Base-by-base conservation (phyloP, 1,140 invertebrate species). In the Habropoda laboriosa region DNA sequence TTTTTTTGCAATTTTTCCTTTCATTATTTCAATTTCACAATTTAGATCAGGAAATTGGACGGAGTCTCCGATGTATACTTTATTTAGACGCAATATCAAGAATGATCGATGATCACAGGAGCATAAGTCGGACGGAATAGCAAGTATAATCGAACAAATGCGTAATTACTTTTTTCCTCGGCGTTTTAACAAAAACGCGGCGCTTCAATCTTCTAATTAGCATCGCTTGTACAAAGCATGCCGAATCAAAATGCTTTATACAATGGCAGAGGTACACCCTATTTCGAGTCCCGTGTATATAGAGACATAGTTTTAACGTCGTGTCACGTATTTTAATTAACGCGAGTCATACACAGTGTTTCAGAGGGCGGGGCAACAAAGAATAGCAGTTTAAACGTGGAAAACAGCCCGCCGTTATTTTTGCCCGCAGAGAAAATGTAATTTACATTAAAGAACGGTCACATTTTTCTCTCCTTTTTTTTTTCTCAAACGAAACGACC, bases 301-400 rank as follows among this genome's bases (percentile, higher is more conserved):
- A 71, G 51, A 53, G 18, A 49, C n/a, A 49, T 49, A 47, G 61
- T 73, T 73, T 73, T 61, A 73, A 38, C 55, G 40, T 58, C 24
- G 12, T 47, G 55, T 47, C n/a, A 12, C 40, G 18, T 73, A 57
- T 73, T 73, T 73, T 73, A 73, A 73, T 73, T 73, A 61, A 73
- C 30, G 42, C 55, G 38, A 49, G 57, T 27, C 32, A 8, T 61
- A 49, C 42, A 61, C 8, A 61, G n/a, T 12, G 42, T 45, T 30
- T 40, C 42, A 18, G 0, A 27, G 4, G 27, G n/a, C 42, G 42
- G 8, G 16, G n/a, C 32, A 35, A 47, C 30, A 53, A 24, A 60
- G 30, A 60, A 72, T 18, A n/a, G 40, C 16, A 16, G 21, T 60
- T 60, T 72, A 47, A 60, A 35, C 3, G 13, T 6, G 12, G 0